Percentiles rank a stretch among this genome's conserved stretches.
phyloP scores from a whole-genome alignment of 35 echinoderm and acorn worm genomes.

The Holothuria glaberrima region DNA sequence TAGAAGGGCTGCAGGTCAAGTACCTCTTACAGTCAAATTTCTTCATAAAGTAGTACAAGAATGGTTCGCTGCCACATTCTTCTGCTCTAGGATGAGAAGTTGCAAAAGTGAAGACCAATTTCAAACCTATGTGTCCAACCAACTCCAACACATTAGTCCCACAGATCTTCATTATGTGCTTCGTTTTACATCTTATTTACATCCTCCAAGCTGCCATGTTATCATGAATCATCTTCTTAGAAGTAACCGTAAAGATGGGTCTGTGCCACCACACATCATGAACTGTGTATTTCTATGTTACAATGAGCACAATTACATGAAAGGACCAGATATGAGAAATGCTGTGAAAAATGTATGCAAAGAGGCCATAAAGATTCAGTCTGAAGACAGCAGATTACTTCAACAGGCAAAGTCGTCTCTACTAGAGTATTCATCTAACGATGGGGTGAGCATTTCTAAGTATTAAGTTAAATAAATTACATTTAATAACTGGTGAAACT shows the following conservation, averaged over 20 bases:
- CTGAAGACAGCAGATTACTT: neutral
- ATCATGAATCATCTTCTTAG: neutral
- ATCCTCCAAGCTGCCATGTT: neutral
- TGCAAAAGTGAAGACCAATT: neutral
- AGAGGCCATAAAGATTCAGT: too few species aligned
- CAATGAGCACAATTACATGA: neutral
- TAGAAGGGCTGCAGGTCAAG: neutral
- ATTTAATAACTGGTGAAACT: too few species aligned
- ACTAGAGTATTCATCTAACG: too few species aligned
- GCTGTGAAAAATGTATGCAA: too few species aligned
- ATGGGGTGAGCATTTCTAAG: too few species aligned
- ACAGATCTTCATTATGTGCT: too few species aligned
- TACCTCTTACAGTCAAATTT: neutral
- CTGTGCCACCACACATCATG: neutral
- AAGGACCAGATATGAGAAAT: too few species aligned
- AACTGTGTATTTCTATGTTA: neutral
- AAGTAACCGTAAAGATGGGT: neutral
- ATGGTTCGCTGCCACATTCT: neutral
- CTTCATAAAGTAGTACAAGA: neutral
- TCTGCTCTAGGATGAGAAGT: neutral
- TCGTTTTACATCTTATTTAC: too few species aligned
- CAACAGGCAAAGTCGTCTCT: too few species aligned
- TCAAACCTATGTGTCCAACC: neutral
- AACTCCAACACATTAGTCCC: neutral
- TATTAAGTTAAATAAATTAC: too few species aligned